Conservation (phyloP, 1,140 invertebrate species). For the Bilobella aurantiaca region DNA sequence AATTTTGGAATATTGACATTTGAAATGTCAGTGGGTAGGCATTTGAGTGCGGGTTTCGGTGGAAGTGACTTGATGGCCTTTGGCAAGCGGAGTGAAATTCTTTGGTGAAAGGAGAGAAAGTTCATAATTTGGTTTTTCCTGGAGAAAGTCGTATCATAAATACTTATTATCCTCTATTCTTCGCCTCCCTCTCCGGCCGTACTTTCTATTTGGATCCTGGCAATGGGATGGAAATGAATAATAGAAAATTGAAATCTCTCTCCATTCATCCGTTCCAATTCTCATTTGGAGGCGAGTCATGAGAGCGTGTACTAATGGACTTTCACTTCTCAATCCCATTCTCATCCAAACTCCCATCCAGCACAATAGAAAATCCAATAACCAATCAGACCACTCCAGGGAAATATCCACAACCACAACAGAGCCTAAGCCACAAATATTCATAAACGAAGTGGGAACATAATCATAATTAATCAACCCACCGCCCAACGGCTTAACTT, state of each 20-base stretch:
- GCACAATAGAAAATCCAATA: background rate
- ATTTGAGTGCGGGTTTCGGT: too few species aligned
- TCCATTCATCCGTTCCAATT: conserved; percentile 1
- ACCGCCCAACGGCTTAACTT: too few species aligned
- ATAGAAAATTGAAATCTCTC: conserved; percentile 2
- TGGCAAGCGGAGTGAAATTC: too few species aligned
- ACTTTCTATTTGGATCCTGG: background rate
- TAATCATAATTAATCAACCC: too few species aligned
- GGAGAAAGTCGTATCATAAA: conserved; percentile 8
- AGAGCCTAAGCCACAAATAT: too few species aligned
- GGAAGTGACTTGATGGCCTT: too few species aligned
- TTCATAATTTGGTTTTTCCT: conserved; percentile 5
- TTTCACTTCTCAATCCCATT: background rate
- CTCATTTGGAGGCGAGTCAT: background rate
- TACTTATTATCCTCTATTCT: conserved; percentile 5
- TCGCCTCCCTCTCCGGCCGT: background rate
- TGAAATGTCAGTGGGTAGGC: too few species aligned
- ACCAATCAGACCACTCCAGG: background rate
- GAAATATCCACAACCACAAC: too few species aligned
- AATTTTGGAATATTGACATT: too few species aligned
- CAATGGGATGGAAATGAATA: conserved; percentile 9
- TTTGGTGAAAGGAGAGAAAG: too few species aligned
- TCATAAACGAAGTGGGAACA: too few species aligned
- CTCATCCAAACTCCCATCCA: background rate
- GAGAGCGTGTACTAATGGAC: background rate